Conservation (phyloP, 2,797 vertebrate species). For the Gymnoscopelus microlampas region DNA sequence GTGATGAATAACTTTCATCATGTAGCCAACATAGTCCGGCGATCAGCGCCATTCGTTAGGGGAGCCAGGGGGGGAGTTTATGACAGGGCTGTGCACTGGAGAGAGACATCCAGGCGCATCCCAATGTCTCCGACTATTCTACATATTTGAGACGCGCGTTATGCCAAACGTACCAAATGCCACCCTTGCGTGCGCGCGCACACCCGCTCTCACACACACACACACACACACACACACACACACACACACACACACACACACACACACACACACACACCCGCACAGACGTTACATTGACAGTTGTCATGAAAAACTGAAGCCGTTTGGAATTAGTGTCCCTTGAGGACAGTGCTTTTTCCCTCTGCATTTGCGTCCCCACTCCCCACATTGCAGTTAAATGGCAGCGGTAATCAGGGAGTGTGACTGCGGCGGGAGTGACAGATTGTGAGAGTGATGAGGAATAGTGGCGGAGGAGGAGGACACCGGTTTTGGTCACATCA, state of each 20-base stretch:
- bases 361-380: constrained; percentile 46
- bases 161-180: constrained; percentile 61
- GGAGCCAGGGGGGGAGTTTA: constrained; percentile 53
- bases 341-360: constrained; percentile 33
- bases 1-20: constrained; percentile 98
- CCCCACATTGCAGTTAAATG: constrained; percentile 51
- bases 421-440: constrained; percentile 24
- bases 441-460: constrained; percentile 19
- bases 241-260: constrained; percentile 11
- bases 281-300: neutral
- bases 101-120: constrained; percentile 52
- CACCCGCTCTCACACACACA: constrained; percentile 18
- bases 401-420: constrained; percentile 32
- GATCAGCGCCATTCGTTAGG: constrained; percentile 66
- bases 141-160: constrained; percentile 68
- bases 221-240: constrained; percentile 4
- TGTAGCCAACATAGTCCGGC: constrained; percentile 70
- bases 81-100: constrained; percentile 70
- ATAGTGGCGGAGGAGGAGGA: neutral
- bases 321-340: constrained; percentile 43
- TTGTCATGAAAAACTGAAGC: constrained; percentile 53
- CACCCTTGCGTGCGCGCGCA: constrained; percentile 8
- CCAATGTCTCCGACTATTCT: constrained; percentile 19
- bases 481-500: neutral
- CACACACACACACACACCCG: constrained; percentile 4